Base-by-base conservation (phyloP, 2,888 invertebrate genomes). In the Tanytarsus gracilentus region DNA sequence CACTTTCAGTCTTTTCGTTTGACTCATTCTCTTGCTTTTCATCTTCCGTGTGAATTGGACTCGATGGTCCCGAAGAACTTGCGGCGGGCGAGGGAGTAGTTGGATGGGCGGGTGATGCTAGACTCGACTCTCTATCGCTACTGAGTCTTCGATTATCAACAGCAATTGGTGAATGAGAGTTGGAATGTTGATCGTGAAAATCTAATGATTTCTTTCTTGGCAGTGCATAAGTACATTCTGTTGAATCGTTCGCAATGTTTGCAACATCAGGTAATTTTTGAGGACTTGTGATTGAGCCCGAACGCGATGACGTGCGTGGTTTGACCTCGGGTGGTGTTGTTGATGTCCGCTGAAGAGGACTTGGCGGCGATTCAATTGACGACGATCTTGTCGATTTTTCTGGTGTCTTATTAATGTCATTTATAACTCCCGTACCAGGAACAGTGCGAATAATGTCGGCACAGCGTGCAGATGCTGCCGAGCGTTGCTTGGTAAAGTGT, bases 401-500 rank as follows among this genome's bases (percentile, higher is more conserved):
- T 27, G 49, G 60, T n/a, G 9, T 26, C 21, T 60, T 63, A 53
- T 39, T 55, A 58, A 69, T 68, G 60, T 68, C 71, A 62, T 76
- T 74, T 52, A 75, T 76, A 18, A 77, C 67, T 27, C 75, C 75
- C 0, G 76, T 78, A 62, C 82, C 77, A 25, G 77, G 77, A 63
- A 78, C 74, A 1, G 72, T 72, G 53, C 74, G 70, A 64, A 74
- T 74, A 23, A 74, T 74, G 63, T 74, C 74, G 65, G 74, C 74
- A 25, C 74, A 79, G 70, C 80, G 82, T n/a, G 40, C 16, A 14
- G 18, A 40, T 23, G 49, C 36, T 8, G 60, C 66, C 5, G 83
- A 79, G 65, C 85, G 81, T 55, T 85, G 80, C 76, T 88, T 89
- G 62, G 86, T 86, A 71, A 91, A 93, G 74, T 90, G 91, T 63